These are phyloP conservation scores for Leptarthrus brevirostris DNA, from an alignment of 2,888 invertebrate species.

Conservation along the genomic window DNA sequence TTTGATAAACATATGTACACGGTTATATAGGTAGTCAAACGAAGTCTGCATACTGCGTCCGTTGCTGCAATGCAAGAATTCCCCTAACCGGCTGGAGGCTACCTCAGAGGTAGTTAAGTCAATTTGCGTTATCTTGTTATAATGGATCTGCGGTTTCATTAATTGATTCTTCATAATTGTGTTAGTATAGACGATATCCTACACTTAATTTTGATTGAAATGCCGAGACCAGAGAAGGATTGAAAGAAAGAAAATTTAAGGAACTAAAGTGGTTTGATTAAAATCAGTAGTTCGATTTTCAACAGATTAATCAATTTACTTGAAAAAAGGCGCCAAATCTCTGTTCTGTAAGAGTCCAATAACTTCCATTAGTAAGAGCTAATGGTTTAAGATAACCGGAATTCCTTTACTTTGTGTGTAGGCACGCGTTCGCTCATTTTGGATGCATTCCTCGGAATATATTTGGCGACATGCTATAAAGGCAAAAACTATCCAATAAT, in stretches of 20 bases:
- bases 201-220: not conserved
- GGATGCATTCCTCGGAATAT: not conserved
- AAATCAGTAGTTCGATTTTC: not conserved
- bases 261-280: not conserved
- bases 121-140: slow-evolving; percentile 49
- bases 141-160: slow-evolving; percentile 49
- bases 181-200: slow-evolving; percentile 24
- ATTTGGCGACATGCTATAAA: not conserved
- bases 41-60: slow-evolving; percentile 18
- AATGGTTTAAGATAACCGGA: slow-evolving; percentile 60
- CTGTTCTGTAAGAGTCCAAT: slow-evolving; percentile 63
- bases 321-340: slow-evolving; percentile 22
- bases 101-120: slow-evolving; percentile 46
- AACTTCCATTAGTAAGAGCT: slow-evolving; percentile 67
- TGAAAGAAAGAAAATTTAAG: not conserved
- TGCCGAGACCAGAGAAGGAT: no score
- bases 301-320: not conserved
- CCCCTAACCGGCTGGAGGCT: slow-evolving; percentile 34
- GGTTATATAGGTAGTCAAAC: not conserved
- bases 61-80: slow-evolving; percentile 42
- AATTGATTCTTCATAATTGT: slow-evolving; percentile 44
- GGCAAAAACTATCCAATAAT: no score
- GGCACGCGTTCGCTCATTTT: slow-evolving; percentile 3
- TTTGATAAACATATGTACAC: not conserved
- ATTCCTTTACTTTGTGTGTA: not conserved